These are phyloP conservation scores for Dasypus novemcinctus DNA, from an alignment of 2,113 vertebrate genomes.

Conservation along the genomic window DNA sequence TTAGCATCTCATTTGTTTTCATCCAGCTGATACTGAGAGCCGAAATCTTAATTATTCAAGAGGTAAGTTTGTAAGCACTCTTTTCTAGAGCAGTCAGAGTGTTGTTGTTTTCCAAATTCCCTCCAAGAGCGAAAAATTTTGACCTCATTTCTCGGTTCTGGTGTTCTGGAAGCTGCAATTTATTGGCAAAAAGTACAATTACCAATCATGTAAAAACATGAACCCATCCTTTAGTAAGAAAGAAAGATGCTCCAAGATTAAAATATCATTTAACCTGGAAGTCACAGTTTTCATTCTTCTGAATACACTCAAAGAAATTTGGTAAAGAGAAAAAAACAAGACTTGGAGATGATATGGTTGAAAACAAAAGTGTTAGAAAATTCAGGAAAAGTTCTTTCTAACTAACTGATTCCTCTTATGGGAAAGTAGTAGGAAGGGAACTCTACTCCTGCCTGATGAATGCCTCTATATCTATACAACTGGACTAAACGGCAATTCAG, in stretches of 20 bases:
- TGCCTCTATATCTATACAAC: not conserved
- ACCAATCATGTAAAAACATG: not conserved
- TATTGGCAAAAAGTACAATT: not conserved
- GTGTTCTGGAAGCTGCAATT: slow-evolving; percentile 15
- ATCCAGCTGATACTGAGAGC: not conserved
- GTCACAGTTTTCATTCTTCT: not conserved
- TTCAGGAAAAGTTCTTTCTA: not conserved
- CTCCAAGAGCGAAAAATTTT: not conserved
- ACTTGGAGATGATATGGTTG: not conserved
- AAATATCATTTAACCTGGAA: not conserved
- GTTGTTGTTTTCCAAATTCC: not conserved
- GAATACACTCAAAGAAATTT: slow-evolving; percentile 38
- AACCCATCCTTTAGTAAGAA: not conserved
- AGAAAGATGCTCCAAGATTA: not conserved
- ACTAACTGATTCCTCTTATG: not conserved
- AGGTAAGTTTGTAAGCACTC: not conserved
- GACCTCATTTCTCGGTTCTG: not conserved
- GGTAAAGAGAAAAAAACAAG: not conserved
- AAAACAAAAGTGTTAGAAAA: not conserved
- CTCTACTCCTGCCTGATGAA: not conserved
- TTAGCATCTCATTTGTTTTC: not conserved
- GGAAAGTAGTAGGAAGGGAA: not conserved
- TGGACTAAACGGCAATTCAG: not conserved
- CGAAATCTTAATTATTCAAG: slow-evolving; percentile 42
- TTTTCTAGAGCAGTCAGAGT: not conserved